Evolutionary conservation across 2,888 invertebrate species (phyloP), one percentile per base, ranked within the genome.

Genomic region (Phymatocera aterrima): DNA sequence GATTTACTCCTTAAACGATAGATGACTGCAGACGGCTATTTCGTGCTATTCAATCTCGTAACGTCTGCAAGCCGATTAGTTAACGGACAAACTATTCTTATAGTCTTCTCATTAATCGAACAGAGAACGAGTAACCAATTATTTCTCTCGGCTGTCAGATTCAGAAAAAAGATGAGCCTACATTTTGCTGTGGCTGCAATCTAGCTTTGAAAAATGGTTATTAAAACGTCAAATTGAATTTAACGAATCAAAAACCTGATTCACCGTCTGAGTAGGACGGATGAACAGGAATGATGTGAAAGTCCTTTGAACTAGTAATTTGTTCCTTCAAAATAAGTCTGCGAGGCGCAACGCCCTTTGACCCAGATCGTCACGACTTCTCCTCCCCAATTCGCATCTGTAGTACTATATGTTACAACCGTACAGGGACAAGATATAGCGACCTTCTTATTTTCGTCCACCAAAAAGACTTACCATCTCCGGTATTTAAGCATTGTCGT

Each of bases 401-500:
- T 37, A n/a, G n/a, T n/a, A n/a, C n/a, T n/a, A 10, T 37, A 64
- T 12, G 37, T 64, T 12, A 31, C n/a, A n/a, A n/a, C n/a, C n/a
- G n/a, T n/a, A n/a, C 1, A 15, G 43, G 46, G 12, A 68, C 15
- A 28, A 51, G 31, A 48, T 15, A 1, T 21, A 31, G 34, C 72
- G 72, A 51, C 72, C 51, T 72, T 54, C 31, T 72, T 28, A 54
- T 72, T 72, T 72, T 34, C 31, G 72, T 34, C 1, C 31, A 34
- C 40, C 34, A 5, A 72, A 51, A 51, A 31, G 34, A 72, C 51
- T 21, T 28, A 15, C 15, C 24, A 43, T 31, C 28, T 46, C 28
- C 28, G 34, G 72, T 54, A n/a, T 48, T 31, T 34, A 21, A 72
- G 51, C 72, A 34, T 72, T 18, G 34, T 72, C 78, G 79, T 82